Base-by-base conservation (phyloP, 2,888 invertebrate species). In the Hydropsyche betteni region DNA sequence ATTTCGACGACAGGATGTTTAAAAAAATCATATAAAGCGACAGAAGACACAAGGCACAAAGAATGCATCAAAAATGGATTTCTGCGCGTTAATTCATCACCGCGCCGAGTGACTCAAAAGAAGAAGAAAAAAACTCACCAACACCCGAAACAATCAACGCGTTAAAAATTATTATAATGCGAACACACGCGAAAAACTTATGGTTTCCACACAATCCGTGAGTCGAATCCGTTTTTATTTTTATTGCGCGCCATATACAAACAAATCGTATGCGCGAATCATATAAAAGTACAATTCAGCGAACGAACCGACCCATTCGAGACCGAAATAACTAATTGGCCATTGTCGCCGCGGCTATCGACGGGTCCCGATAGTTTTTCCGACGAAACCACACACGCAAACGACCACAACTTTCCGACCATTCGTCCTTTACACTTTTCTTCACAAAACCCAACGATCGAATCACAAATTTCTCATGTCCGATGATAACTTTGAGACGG, bases 41-140 rank as follows among this genome's bases (percentile, higher is more conserved):
- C 24, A 61, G 61, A 61, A 61, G 61, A 64, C 36, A 34, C 36
- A 64, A 24, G 64, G 34, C 8, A 64, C 64, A 64, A 64, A 64
- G 64, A 64, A 64, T 64, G 64, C 64, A 64, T 64, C 64, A 64
- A 64, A 64, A 64, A 64, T 36, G 64, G 64, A 64, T 64, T 64
- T 64, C 36, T 64, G 64, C 64, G 64, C 64, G 64, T 64, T 36
- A 64, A 64, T 64, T 64, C 64, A 64, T 64, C 64, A 64, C 34
- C 64, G 64, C 1, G n/a, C 64, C 44, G 44, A 64, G 34, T 64
- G 64, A 64, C 36, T 64, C 64, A 64, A 12, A 64, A 4, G 12
- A n/a, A 5, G 5, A 14, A n/a, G 53, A 53, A 55, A 55, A 55
- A 55, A 14, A 55, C n/a, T 51, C 51, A 16, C 55, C 16, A 5